Percentiles rank a stretch among this genome's conserved stretches.
Conservation (phyloP, 1,140 invertebrate species). For the Camponotus vicinus region DNA sequence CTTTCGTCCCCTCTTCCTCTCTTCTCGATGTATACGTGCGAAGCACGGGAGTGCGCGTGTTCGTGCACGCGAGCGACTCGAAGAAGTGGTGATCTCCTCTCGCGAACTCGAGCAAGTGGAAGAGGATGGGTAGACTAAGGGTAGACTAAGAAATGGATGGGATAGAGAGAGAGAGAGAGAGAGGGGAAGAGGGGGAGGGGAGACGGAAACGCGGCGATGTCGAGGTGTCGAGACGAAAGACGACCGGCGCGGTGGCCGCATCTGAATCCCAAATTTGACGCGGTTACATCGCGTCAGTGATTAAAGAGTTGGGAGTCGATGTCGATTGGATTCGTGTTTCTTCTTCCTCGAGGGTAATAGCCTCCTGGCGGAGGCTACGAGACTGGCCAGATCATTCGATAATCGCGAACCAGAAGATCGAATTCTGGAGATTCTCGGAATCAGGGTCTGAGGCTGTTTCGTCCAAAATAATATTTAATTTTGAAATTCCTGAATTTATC, state of each 20-base stretch:
- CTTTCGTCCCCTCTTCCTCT: background rate
- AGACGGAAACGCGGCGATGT: conserved; percentile 42
- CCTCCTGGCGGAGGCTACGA: background rate
- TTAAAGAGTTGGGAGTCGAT: conserved; percentile 70
- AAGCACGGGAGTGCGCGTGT: conserved; percentile 28
- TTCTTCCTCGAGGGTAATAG: conserved; percentile 13
- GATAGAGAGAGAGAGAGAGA: conserved; percentile 12
- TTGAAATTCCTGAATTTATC: background rate
- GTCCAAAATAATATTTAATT: conserved; percentile 13
- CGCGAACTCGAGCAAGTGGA: conserved; percentile 13
- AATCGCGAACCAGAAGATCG: background rate
- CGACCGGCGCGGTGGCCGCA: conserved; percentile 57
- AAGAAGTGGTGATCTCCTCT: conserved; percentile 36
- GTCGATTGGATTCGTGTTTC: conserved; percentile 58
- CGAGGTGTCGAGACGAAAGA: conserved; percentile 70
- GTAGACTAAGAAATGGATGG: conserved; percentile 52
- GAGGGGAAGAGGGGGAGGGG: background rate
- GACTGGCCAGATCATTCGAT: background rate
- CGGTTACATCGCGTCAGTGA: conserved; percentile 56
- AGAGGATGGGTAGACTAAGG: conserved; percentile 41
- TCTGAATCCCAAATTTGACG: conserved; percentile 77
- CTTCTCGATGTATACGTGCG: conserved; percentile 20
- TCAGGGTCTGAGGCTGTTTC: background rate
- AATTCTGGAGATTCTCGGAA: background rate
- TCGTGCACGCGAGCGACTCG: conserved; percentile 34